A percentile compares a stretch with the other conserved stretches of the same genome.
Conservation (phyloP, 2,797 vertebrate genomes). For the Sebastes hubbsi region DNA sequence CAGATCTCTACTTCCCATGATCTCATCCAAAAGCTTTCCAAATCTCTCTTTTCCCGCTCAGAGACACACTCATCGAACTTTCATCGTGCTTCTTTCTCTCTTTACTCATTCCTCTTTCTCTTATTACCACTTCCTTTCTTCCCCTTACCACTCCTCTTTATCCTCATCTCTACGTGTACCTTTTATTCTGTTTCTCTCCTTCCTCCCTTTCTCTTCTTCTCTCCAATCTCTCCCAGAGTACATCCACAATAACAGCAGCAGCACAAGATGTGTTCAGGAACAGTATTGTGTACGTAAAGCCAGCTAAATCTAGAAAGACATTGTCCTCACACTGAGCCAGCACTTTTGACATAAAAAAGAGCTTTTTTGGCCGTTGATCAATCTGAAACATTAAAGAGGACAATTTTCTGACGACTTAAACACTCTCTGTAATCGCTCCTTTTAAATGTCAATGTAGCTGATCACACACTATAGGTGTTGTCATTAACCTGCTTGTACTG, state of each 20-base stretch:
- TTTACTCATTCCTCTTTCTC: background rate
- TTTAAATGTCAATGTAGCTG: background rate
- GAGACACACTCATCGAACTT: constrained; percentile 39
- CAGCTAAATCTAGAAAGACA: no score
- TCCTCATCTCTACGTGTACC: background rate
- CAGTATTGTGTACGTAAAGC: no score
- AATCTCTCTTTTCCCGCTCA: constrained; percentile 33
- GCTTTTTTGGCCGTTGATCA: background rate
- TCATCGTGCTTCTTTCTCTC: constrained; percentile 1
- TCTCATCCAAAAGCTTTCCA: constrained; percentile 65
- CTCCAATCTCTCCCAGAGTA: background rate
- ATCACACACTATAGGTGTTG: background rate
- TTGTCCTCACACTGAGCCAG: background rate
- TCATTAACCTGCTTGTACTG: background rate
- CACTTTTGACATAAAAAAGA: background rate
- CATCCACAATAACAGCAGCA: background rate
- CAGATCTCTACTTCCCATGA: constrained; percentile 72
- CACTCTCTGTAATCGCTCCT: background rate
- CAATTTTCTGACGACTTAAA: background rate
- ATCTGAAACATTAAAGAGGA: background rate
- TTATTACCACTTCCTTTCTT: background rate
- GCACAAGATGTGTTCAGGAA: background rate
- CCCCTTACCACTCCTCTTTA: background rate
- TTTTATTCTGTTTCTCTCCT: background rate
- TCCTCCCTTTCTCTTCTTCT: background rate